phyloP scores from a whole-genome alignment of 2,113 vertebrate species.

The Percopsis transmontana region DNA sequence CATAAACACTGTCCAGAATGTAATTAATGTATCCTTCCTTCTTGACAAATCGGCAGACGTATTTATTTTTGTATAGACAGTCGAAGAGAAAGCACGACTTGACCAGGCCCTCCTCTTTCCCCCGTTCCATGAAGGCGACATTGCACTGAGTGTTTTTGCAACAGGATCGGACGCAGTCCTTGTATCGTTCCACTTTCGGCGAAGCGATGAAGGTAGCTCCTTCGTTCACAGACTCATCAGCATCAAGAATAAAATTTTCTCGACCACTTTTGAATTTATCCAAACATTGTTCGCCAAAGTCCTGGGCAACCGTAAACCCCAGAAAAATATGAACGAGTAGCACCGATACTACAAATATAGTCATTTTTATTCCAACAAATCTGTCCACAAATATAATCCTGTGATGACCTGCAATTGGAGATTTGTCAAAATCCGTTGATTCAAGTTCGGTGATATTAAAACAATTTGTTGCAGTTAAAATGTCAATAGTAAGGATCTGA shows the following conservation, averaged over 20 bases:
- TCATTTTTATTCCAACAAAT: slow-evolving; percentile 37
- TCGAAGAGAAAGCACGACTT: slow-evolving; percentile 87
- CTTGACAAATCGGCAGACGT: slow-evolving; percentile 86
- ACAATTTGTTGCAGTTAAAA: not conserved
- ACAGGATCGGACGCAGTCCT: slow-evolving; percentile 86
- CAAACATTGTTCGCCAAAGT: slow-evolving; percentile 69
- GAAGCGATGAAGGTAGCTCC: slow-evolving; percentile 87
- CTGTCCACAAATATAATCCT: not conserved
- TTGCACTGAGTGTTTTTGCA: slow-evolving; percentile 84
- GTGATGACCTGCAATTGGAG: not conserved
- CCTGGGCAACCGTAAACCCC: slow-evolving; percentile 20
- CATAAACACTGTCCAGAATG: slow-evolving; percentile 73
- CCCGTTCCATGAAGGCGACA: slow-evolving; percentile 85
- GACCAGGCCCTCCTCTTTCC: slow-evolving; percentile 45
- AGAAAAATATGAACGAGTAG: slow-evolving; percentile 9
- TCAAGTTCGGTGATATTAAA: too few relatives aligned
- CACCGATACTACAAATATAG: not conserved
- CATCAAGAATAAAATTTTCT: slow-evolving; percentile 85
- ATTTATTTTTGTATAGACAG: slow-evolving; percentile 88
- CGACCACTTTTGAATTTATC: slow-evolving; percentile 74
- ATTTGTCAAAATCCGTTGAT: not conserved
- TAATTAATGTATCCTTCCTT: slow-evolving; percentile 85
- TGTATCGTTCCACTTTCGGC: slow-evolving; percentile 61
- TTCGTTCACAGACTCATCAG: slow-evolving; percentile 83
- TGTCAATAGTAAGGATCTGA: not conserved